Percentiles rank a stretch among this genome's conserved stretches.
Evolutionary conservation across 2,888 invertebrate species (phyloP).

Genomic region (Mythimna pallens): DNA sequence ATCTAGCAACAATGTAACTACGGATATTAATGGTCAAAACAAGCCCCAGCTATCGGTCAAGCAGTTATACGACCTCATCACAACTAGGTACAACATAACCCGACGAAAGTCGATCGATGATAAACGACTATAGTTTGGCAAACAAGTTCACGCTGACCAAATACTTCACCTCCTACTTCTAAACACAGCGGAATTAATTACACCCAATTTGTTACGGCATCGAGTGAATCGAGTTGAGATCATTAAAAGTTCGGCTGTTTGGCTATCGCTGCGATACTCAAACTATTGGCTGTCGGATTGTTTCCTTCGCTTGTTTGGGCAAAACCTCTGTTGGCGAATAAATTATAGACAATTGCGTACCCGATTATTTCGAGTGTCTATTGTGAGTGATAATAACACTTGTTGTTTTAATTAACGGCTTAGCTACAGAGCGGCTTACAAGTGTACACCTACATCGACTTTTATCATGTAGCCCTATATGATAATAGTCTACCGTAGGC

Average conservation of each 20-base stretch:
- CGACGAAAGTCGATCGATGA: conserved; percentile 28
- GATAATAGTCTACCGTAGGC: no score
- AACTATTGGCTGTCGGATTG: conserved; percentile 7
- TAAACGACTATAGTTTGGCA: conserved; percentile 29
- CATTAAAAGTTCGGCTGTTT: conserved; percentile 45
- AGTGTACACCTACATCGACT: no score
- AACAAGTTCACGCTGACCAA: conserved; percentile 13
- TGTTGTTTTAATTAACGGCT: neutral
- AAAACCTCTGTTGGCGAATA: neutral
- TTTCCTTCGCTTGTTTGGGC: neutral
- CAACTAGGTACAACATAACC: neutral
- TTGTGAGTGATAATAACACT: neutral
- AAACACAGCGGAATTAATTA: conserved; percentile 49
- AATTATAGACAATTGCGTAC: no score
- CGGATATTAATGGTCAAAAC: conserved; percentile 12
- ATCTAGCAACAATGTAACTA: neutral
- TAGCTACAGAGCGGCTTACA: neutral
- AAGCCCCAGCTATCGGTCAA: conserved; percentile 5
- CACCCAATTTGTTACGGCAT: conserved; percentile 16
- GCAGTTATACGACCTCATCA: neutral
- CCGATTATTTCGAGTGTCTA: neutral
- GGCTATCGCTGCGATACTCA: conserved; percentile 9
- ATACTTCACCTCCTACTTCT: conserved; percentile 27
- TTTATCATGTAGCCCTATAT: no score
- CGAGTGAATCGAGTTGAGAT: conserved; percentile 29